These are phyloP conservation scores for Eustalomyia histrio DNA, from an alignment of 2,888 invertebrate genomes.

Conservation along the genomic window DNA sequence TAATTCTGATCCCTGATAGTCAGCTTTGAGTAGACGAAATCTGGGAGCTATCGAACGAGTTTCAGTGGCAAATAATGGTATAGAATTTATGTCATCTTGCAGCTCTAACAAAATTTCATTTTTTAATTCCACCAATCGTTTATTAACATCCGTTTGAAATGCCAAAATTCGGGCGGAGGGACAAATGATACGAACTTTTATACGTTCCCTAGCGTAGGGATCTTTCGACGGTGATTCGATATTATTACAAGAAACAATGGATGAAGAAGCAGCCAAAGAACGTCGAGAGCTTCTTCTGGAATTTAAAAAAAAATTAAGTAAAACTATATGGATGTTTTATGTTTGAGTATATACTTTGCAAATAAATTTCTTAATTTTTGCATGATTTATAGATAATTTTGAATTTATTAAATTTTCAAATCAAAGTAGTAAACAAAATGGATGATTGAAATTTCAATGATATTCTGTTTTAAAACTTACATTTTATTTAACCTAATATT, in stretches of 20 bases:
- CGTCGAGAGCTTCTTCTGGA: slow-evolving; percentile 71
- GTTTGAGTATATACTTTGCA: slow-evolving; percentile 68
- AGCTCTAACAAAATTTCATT: slow-evolving; percentile 76
- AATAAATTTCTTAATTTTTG: slow-evolving; percentile 77
- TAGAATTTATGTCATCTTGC: slow-evolving; percentile 75
- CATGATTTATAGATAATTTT: slow-evolving; percentile 71
- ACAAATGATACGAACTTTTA: slow-evolving; percentile 75
- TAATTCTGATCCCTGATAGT: slow-evolving; percentile 72
- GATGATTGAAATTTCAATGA: slow-evolving; percentile 7
- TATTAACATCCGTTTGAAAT: slow-evolving; percentile 72
- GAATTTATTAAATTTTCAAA: slow-evolving; percentile 47
- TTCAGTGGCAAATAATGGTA: slow-evolving; percentile 76
- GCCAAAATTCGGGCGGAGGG: slow-evolving; percentile 75
- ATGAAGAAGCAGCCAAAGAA: slow-evolving; percentile 42
- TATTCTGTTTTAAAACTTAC: slow-evolving; percentile 33
- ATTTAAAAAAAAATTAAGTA: slow-evolving; percentile 12
- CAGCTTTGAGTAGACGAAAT: slow-evolving; percentile 76
- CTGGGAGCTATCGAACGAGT: slow-evolving; percentile 73
- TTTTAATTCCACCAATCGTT: slow-evolving; percentile 75
- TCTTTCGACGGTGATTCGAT: slow-evolving; percentile 60
- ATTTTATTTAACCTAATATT: slow-evolving; percentile 62
- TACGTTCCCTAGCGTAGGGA: slow-evolving; percentile 67
- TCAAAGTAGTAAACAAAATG: not conserved
- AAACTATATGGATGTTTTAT: not conserved
- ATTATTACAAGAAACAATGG: slow-evolving; percentile 48